Evolutionary conservation across 2,888 invertebrate genomes (phyloP), one percentile per base, ranked within the genome.

Genomic region (Drosophila birchii): DNA sequence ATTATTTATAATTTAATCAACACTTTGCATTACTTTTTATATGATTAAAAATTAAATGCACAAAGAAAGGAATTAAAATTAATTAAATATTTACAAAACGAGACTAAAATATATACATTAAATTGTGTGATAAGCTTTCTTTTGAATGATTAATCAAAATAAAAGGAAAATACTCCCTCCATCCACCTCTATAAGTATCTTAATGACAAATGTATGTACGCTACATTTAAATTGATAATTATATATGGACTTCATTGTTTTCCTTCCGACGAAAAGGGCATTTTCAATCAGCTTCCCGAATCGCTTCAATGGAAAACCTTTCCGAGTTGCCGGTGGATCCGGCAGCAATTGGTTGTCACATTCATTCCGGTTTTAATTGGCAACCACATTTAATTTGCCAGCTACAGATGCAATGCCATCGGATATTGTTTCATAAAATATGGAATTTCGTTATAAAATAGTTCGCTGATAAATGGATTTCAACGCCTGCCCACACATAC

Each of bases 351-450:
- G 62, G 55, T 38, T 58, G 63, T 44, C 54, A 53, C 58, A 66
- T 62, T 49, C 57, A 57, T 71, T 69, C 55, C 57, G 54, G 61
- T 78, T 83, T 72, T 81, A 86, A 83, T 83, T 79, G 74, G 32
- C 49, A 69, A 77, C 62, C 64, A 58, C 77, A 69, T 78, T 85
- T 74, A 75, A 83, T 81, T 83, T 79, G 29, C 66, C 47, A 57
- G 34, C 45, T 58, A 26, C 68, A 53, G 41, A 45, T 47, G 38
- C 51, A 32, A 7, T 47, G 55, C 39, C 18, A 23, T 57, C 53
- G 61, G 57, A 77, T 67, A 68, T 68, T 60, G 36, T 57, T 51
- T 62, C 62, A 44, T 58, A 51, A 64, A 45, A 54, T 58, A 39
- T 41, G 45, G 41, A 53, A 72, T 74, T 70, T 75, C 66, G 49